phyloP scores from a whole-genome alignment of 1,140 invertebrate species.

The Pogonomyrmex californicus region DNA sequence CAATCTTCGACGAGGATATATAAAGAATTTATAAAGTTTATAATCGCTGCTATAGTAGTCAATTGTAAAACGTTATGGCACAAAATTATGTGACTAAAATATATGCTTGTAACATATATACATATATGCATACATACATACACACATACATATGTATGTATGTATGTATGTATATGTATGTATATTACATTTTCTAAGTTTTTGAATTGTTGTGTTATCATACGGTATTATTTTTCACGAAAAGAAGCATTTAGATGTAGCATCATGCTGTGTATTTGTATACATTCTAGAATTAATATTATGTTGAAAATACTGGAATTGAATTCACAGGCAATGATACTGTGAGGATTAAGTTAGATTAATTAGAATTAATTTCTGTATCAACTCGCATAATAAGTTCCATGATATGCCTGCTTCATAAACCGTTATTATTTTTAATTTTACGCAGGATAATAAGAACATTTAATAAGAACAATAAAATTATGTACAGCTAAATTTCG shows the following conservation, averaged over 20 bases:
- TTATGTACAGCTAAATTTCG: constrained; percentile 43
- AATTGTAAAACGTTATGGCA: constrained; percentile 67
- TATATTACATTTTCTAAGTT: neutral
- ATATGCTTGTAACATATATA: constrained; percentile 33
- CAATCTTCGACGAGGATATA: constrained; percentile 64
- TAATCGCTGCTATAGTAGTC: constrained; percentile 37
- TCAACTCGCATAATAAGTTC: constrained; percentile 27
- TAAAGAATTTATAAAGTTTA: constrained; percentile 62
- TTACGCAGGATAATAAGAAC: constrained; percentile 11
- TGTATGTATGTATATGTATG: neutral
- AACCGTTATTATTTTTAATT: constrained; percentile 35
- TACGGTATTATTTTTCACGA: constrained; percentile 42
- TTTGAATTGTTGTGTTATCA: neutral
- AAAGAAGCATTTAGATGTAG: constrained; percentile 21
- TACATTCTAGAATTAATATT: constrained; percentile 18
- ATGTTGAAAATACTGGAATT: constrained; percentile 40
- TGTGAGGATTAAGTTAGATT: constrained; percentile 28
- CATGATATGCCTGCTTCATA: constrained; percentile 26
- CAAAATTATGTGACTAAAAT: constrained; percentile 55
- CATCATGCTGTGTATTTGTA: constrained; percentile 33
- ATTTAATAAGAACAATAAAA: constrained; percentile 26
- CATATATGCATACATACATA: constrained; percentile 11
- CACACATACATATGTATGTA: neutral
- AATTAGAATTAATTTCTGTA: constrained; percentile 44
- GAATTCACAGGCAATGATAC: constrained; percentile 6